These are phyloP conservation scores for Chrysocyon brachyurus DNA, from an alignment of 2,797 vertebrate species.

Conservation along the genomic window DNA sequence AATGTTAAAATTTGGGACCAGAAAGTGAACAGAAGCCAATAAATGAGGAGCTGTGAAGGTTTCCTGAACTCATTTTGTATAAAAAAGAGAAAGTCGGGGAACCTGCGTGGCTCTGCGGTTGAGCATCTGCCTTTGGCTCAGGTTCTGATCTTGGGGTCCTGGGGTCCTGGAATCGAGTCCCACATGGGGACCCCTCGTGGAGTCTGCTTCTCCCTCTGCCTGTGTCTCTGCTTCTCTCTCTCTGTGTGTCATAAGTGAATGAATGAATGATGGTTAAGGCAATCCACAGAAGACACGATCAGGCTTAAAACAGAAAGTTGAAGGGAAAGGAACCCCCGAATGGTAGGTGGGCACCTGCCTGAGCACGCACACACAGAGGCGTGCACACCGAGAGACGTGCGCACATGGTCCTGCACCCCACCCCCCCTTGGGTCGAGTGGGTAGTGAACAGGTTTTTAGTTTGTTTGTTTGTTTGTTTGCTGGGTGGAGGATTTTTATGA, in stretches of 20 bases:
- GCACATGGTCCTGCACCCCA: not conserved
- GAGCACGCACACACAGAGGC: not conserved
- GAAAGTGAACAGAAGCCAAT: not conserved
- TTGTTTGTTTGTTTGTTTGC: not conserved
- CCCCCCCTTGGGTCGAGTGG: too few species aligned
- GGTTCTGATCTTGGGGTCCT: too few species aligned
- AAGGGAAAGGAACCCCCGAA: not conserved
- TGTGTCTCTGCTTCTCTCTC: too few species aligned
- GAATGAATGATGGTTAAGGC: too few species aligned
- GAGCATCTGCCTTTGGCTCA: too few species aligned
- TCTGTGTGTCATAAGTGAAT: too few species aligned
- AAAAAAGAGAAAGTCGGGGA: not conserved
- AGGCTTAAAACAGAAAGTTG: not conserved
- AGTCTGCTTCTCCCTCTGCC: too few species aligned
- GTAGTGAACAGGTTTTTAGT: too few species aligned
- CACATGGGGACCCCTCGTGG: too few species aligned
- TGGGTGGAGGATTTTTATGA: not conserved
- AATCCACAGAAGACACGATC: fast-evolving
- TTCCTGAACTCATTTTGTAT: not conserved
- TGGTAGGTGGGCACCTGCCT: not conserved
- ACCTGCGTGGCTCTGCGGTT: too few species aligned
- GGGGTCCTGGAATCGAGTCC: too few species aligned
- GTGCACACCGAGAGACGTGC: not conserved
- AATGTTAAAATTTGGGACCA: not conserved
- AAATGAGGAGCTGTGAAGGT: not conserved